A percentile compares a stretch with the other conserved stretches of the same genome.
Conservation (phyloP, 2,888 invertebrate genomes). For the Tachina fera region DNA sequence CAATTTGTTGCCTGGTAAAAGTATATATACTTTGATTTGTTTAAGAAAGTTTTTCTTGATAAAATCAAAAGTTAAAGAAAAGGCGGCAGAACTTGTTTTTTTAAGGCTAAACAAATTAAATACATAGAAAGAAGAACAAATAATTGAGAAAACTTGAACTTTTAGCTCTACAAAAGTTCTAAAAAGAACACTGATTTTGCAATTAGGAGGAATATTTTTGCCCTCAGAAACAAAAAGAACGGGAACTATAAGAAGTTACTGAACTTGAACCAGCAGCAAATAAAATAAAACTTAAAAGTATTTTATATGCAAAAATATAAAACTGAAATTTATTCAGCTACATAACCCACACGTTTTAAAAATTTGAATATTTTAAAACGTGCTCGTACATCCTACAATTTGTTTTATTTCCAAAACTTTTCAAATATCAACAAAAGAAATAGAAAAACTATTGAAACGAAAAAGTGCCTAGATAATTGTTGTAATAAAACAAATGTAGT, state of each 20-base stretch:
- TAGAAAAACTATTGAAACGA: neutral
- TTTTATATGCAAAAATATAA: too few relatives aligned
- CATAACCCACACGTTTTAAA: too few relatives aligned
- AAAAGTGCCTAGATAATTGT: conserved; percentile 53
- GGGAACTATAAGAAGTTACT: too few relatives aligned
- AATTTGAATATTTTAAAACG: too few relatives aligned
- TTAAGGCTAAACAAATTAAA: neutral
- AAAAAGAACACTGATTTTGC: neutral
- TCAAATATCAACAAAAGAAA: neutral
- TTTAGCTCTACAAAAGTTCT: neutral
- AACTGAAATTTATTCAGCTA: too few relatives aligned
- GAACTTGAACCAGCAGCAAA: too few relatives aligned
- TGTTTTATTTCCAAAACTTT: conserved; percentile 28
- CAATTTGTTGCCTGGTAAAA: too few relatives aligned
- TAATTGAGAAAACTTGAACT: neutral
- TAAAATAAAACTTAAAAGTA: too few relatives aligned
- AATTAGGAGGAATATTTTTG: too few relatives aligned
- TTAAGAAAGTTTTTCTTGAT: neutral
- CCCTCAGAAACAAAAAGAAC: too few relatives aligned
- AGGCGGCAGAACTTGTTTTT: neutral
- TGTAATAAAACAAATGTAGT: conserved; percentile 53
- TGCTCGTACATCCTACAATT: conserved; percentile 16
- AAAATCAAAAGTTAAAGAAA: neutral
- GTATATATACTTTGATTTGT: too few relatives aligned
- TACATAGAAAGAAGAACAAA: neutral